phyloP scores from a whole-genome alignment of 1,140 invertebrate species.

The Chironomus striatipennis region DNA sequence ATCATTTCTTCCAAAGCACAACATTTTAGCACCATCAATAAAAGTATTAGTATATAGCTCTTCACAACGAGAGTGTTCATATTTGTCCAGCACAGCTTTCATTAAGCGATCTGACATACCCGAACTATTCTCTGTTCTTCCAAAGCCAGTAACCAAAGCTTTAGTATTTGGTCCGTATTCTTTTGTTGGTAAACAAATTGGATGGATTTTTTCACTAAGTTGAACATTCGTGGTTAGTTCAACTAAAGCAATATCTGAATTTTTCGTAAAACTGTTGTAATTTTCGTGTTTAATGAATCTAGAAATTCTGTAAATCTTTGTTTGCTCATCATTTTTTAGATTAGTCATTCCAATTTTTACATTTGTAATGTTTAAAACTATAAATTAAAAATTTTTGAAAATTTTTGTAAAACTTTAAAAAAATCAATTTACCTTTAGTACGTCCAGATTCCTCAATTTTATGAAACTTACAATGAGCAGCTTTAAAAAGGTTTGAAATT shows the following conservation, averaged over 20 bases:
- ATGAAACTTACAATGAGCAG: too few species aligned
- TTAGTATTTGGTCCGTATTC: background rate
- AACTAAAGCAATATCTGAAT: too few species aligned
- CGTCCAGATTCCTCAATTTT: too few species aligned
- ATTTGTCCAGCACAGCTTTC: background rate
- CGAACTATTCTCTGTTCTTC: background rate
- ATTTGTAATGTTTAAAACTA: background rate
- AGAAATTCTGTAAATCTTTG: background rate
- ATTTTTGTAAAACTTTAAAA: too few species aligned
- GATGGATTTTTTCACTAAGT: background rate
- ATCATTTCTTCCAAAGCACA: too few species aligned
- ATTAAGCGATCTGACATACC: background rate
- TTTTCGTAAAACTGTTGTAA: background rate
- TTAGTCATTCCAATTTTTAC: background rate
- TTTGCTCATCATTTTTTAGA: background rate
- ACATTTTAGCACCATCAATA: background rate
- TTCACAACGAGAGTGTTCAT: background rate
- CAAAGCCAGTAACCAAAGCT: background rate
- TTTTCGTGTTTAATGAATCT: background rate
- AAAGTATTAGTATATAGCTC: background rate
- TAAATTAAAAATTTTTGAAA: background rate
- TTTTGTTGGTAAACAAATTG: background rate
- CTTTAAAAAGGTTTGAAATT: too few species aligned
- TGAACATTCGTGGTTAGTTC: background rate
- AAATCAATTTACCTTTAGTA: too few species aligned